Evolutionary conservation across 2,113 vertebrate genomes (phyloP), one percentile per base, ranked within the genome.

Genomic region (Tylochromis polylepis): DNA sequence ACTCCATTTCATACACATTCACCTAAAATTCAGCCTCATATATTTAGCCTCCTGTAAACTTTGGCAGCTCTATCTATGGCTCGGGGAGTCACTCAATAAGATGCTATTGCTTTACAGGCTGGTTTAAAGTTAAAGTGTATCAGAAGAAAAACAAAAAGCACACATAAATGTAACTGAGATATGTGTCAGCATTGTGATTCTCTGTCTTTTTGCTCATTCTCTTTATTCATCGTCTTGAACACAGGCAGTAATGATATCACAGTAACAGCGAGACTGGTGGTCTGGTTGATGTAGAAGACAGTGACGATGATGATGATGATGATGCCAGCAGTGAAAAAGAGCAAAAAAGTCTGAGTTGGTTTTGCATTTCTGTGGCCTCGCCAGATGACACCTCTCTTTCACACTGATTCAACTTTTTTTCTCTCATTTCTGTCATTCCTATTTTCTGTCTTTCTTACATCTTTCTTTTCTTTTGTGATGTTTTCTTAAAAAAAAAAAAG

Each of bases 181-280:
- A 88, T 60, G 85, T 81, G 80, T 80, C 22, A 92, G 14, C 89
- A 78, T 89, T 43, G 20, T 84, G 43, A 93, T 81, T 88, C 57
- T 87, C 53, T 80, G 81, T 89, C 87, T 95, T 79, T 94, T 95
- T 93, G 85, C 90, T 95, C 91, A 87, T 92, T 94, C 83, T 94
- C 90, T 96, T 96, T 96, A 96, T 96, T 96, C 89, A 94, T 95
- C 79, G 59, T 94, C 89, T 95, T 90, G 79, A 88, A 95, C 91
- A 95, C 75, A 93, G 87, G 93, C 88, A 95, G 94, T 93, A 92
- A 93, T 91, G 88, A 91, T 91, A 94, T 92, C 87, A 95, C 94
- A 94, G 90, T 88, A 84, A 92, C 93, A 95, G 89, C 49, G 85
- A 91, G 88, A 91, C 88, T 90, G 89, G 85, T 86, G 53, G 75